phyloP scores from a whole-genome alignment of 2,888 invertebrate genomes.

The Sceliomorpha sp. region DNA sequence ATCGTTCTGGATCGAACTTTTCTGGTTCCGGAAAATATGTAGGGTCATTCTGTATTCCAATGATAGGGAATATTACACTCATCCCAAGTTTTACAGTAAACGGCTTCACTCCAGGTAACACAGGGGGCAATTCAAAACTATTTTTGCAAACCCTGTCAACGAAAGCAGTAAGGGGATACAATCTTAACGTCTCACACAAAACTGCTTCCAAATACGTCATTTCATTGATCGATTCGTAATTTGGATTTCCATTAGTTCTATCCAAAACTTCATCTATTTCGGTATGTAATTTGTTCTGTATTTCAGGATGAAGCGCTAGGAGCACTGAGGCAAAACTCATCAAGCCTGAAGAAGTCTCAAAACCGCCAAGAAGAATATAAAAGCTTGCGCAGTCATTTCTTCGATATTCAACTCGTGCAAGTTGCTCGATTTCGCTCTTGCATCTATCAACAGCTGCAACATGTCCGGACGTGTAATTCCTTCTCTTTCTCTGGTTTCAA shows the following conservation, averaged over 20 bases:
- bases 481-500: conserved; percentile 33
- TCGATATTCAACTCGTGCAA: conserved; percentile 56
- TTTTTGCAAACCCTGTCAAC: conserved; percentile 82
- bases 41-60: conserved; percentile 79
- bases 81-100: conserved; percentile 67
- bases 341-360: conserved; percentile 63
- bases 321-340: conserved; percentile 63
- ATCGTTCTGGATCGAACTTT: conserved; percentile 81
- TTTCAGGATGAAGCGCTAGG: conserved; percentile 59
- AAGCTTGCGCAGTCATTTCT: conserved; percentile 81
- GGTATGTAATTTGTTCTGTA: conserved; percentile 73
- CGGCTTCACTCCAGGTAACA: conserved; percentile 53
- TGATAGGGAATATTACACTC: conserved; percentile 72
- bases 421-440: neutral
- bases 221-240: conserved; percentile 76
- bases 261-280: conserved; percentile 69
- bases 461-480: no score
- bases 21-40: conserved; percentile 79
- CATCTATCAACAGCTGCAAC: conserved; percentile 54
- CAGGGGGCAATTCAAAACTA: conserved; percentile 79
- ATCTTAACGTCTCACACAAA: conserved; percentile 16
- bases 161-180: conserved; percentile 66
- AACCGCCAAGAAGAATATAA: conserved; percentile 73
- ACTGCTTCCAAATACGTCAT: conserved; percentile 82
- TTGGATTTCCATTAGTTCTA: conserved; percentile 71